Evolutionary conservation across 2,113 vertebrate genomes (phyloP).

Genomic region (Marcusenius ussheri): DNA sequence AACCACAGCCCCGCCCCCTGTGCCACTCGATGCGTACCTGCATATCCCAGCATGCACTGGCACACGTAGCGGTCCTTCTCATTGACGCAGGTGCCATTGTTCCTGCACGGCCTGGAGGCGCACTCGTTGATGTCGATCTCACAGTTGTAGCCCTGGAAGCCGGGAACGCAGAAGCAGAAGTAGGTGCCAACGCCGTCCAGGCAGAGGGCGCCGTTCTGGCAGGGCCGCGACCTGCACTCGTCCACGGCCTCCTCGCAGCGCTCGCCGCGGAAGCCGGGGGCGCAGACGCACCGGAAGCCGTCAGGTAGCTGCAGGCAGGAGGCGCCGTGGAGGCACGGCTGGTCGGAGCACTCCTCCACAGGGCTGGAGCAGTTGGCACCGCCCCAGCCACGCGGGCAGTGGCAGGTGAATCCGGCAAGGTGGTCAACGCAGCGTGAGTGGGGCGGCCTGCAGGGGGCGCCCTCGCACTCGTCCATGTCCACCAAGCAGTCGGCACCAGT

Average conservation of each 20-base stretch:
- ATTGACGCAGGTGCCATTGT: slow-evolving; percentile 80
- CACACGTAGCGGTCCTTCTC: slow-evolving; percentile 77
- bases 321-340: slow-evolving; percentile 68
- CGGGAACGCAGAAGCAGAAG: slow-evolving; percentile 91
- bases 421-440: slow-evolving; percentile 50
- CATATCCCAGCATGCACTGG: slow-evolving; percentile 69
- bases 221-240: slow-evolving; percentile 71
- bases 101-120: slow-evolving; percentile 78
- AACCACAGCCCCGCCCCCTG: no score
- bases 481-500: slow-evolving; percentile 50
- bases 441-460: slow-evolving; percentile 58
- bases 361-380: slow-evolving; percentile 53
- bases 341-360: slow-evolving; percentile 51
- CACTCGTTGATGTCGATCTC: slow-evolving; percentile 96
- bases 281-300: slow-evolving; percentile 64
- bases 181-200: slow-evolving; percentile 59
- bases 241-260: slow-evolving; percentile 63
- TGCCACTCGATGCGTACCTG: slow-evolving; percentile 58
- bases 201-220: slow-evolving; percentile 88
- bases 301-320: slow-evolving; percentile 52
- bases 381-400: slow-evolving; percentile 55
- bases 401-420: slow-evolving; percentile 53
- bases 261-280: slow-evolving; percentile 58
- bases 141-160: slow-evolving; percentile 86
- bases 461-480: slow-evolving; percentile 53